Conservation (phyloP, 2,888 invertebrate species). For the Ochropleura leucogaster region DNA sequence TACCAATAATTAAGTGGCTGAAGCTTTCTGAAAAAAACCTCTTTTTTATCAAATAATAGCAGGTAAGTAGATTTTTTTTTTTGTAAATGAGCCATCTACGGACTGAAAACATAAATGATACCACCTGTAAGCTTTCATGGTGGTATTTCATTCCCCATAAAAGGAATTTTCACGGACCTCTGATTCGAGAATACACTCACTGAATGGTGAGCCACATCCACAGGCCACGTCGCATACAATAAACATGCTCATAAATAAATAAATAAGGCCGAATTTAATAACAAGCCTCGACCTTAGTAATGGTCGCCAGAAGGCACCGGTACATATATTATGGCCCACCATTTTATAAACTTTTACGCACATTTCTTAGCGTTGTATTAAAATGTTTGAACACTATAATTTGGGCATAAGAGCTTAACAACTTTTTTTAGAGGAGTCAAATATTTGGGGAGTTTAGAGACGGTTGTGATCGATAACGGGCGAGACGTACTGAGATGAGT, state of each 20-base stretch:
- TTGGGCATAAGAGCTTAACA: conserved; percentile 77
- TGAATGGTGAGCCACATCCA: conserved; percentile 60
- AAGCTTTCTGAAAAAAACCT: too few relatives aligned
- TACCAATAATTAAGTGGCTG: too few relatives aligned
- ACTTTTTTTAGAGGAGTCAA: conserved; percentile 79
- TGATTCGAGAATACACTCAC: conserved; percentile 3
- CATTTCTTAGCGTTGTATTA: conserved; percentile 88
- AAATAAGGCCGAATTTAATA: conserved; percentile 90
- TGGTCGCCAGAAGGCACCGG: conserved; percentile 88
- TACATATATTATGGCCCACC: conserved; percentile 85
- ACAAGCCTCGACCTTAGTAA: conserved; percentile 87
- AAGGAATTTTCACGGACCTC: conserved; percentile 27
- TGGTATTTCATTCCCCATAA: conserved; percentile 9
- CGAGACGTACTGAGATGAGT: conserved; percentile 13
- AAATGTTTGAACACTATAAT: conserved; percentile 89
- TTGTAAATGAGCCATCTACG: not conserved
- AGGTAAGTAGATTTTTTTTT: not conserved
- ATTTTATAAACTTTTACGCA: conserved; percentile 87
- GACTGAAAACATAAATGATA: not conserved
- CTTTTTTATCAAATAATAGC: not conserved
- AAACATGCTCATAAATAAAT: conserved; percentile 87
- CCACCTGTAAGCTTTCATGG: not conserved
- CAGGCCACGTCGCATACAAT: conserved; percentile 72
- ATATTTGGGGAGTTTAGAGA: conserved; percentile 68
- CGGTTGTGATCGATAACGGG: conserved; percentile 49